Conservation (phyloP, 2,888 invertebrate species). For the Eupithecia insigniata region DNA sequence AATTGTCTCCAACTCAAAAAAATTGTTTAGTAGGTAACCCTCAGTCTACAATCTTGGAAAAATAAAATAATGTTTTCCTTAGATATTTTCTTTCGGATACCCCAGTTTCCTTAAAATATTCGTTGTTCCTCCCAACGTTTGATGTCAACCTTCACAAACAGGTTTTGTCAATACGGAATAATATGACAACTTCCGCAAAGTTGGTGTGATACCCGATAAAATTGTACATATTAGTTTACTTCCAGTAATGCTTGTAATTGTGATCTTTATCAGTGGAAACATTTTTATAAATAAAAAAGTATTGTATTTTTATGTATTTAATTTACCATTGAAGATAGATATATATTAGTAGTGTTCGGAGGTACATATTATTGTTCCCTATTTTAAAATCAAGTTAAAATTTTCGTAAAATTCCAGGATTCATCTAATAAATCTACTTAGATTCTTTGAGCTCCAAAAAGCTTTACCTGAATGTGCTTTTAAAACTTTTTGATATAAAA, state of each 20-base stretch:
- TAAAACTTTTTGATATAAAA: background rate
- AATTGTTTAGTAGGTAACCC: background rate
- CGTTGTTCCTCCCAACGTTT: conserved; percentile 19
- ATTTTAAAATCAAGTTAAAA: background rate
- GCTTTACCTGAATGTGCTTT: no score
- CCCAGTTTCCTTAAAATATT: background rate
- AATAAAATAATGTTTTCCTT: background rate
- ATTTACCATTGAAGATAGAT: no score
- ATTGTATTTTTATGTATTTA: background rate
- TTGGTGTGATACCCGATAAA: background rate
- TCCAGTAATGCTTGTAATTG: background rate
- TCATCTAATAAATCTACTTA: no score
- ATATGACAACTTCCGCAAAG: background rate
- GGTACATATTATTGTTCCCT: background rate
- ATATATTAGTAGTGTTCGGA: no score
- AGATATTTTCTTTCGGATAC: background rate
- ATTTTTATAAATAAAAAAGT: background rate
- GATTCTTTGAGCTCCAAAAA: no score
- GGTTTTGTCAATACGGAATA: conserved; percentile 13
- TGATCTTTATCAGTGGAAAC: background rate
- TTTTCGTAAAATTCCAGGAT: background rate
- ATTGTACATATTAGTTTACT: background rate
- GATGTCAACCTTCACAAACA: conserved; percentile 12
- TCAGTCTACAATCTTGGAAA: background rate
- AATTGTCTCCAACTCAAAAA: background rate